These are phyloP conservation scores for Capra hircus DNA, from an alignment of 2,113 vertebrate genomes.

Conservation along the genomic window DNA sequence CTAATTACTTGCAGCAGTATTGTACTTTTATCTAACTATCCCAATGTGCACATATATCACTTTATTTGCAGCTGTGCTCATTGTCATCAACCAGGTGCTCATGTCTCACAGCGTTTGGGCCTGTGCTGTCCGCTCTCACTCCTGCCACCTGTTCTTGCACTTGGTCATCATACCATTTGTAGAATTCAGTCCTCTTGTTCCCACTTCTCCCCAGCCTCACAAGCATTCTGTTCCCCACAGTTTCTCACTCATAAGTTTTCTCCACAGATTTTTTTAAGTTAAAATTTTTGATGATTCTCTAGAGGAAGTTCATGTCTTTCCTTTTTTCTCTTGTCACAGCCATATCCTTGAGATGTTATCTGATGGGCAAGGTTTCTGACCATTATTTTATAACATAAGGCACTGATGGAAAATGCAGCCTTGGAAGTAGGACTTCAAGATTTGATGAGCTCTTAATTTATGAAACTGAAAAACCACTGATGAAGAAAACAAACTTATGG, in stretches of 20 bases:
- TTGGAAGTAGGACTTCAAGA: background rate
- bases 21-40: constrained; percentile 10
- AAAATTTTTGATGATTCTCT: background rate
- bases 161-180: background rate
- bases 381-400: background rate
- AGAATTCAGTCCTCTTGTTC: background rate
- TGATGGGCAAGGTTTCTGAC: background rate
- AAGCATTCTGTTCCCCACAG: background rate
- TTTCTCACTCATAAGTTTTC: background rate
- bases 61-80: background rate
- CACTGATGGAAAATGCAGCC: background rate
- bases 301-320: background rate
- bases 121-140: background rate
- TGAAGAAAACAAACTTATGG: background rate
- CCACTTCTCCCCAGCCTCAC: background rate
- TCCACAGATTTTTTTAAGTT: background rate
- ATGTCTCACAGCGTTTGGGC: background rate
- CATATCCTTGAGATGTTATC: background rate
- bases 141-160: background rate
- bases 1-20: background rate
- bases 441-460: background rate
- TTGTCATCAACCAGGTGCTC: background rate
- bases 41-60: background rate
- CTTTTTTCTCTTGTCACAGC: background rate
- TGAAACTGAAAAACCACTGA: background rate